These are phyloP conservation scores for Crocodylus rhombifer DNA, from an alignment of 2,797 vertebrate species.

Conservation along the genomic window DNA sequence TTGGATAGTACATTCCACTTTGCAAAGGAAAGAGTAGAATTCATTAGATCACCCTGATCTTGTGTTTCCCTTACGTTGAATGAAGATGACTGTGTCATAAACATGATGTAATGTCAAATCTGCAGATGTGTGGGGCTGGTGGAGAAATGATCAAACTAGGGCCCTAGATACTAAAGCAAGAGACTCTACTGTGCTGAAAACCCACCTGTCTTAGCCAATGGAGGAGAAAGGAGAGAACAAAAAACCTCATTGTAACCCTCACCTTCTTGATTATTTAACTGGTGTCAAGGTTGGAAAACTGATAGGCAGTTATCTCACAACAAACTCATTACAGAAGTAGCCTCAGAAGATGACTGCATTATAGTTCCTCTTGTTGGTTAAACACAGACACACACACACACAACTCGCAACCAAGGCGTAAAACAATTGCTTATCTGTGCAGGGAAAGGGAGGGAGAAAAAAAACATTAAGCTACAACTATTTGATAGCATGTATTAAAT, in stretches of 20 bases:
- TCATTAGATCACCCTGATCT: neutral
- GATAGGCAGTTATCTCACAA: accelerated
- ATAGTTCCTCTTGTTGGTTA: neutral
- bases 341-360: neutral
- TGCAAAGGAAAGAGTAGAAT: neutral
- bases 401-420: neutral
- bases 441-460: accelerated
- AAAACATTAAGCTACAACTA: accelerated
- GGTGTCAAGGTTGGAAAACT: accelerated
- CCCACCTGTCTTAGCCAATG: no score
- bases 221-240: neutral
- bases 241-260: neutral
- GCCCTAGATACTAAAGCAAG: neutral
- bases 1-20: neutral
- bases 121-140: accelerated
- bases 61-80: neutral
- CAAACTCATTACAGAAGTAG: accelerated
- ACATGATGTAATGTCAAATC: accelerated
- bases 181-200: neutral
- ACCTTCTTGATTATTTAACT: neutral
- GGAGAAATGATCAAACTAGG: neutral
- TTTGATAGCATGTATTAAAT: neutral
- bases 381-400: no score
- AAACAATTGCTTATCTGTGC: accelerated
- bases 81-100: neutral